Percentiles rank a stretch among this genome's conserved stretches.
phyloP scores from a whole-genome alignment of 1,140 invertebrate genomes.

The Pseudomyrmex flavicornis region DNA sequence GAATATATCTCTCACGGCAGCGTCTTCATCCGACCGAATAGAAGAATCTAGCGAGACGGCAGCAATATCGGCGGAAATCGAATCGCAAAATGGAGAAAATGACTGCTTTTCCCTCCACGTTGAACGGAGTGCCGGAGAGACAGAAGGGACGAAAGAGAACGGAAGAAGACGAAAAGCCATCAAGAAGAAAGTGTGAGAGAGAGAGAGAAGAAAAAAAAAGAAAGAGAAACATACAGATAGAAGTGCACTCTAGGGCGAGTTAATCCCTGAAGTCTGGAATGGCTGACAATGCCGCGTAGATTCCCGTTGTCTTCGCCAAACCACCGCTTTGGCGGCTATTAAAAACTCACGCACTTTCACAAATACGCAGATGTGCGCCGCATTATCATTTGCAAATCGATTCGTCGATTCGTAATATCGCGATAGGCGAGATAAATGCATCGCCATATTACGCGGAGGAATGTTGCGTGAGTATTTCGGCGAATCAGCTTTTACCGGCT shows the following conservation, averaged over 20 bases:
- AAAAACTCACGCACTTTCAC: slow-evolving; percentile 11
- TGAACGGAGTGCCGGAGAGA: slow-evolving; percentile 60
- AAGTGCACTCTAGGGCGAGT: slow-evolving; percentile 79
- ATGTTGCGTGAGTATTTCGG: slow-evolving; percentile 61
- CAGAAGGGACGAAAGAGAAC: slow-evolving; percentile 22
- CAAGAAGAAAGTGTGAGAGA: slow-evolving; percentile 34
- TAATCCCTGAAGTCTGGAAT: slow-evolving; percentile 80
- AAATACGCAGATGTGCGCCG: slow-evolving; percentile 56
- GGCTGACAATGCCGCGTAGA: slow-evolving; percentile 80
- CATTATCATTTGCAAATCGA: slow-evolving; percentile 79
- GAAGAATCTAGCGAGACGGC: slow-evolving; percentile 81
- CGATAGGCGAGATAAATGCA: slow-evolving; percentile 77
- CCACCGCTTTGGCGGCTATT: slow-evolving; percentile 13
- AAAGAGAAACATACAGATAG: slow-evolving; percentile 54
- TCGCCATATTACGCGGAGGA: slow-evolving; percentile 73
- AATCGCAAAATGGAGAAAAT: slow-evolving; percentile 84
- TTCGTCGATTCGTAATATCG: slow-evolving; percentile 80
- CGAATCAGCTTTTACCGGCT: slow-evolving; percentile 25
- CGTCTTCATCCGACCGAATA: slow-evolving; percentile 78
- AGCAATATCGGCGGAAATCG: slow-evolving; percentile 84
- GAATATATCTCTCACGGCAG: slow-evolving; percentile 76
- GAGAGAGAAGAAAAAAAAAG: slow-evolving; percentile 25
- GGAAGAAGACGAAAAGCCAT: slow-evolving; percentile 15
- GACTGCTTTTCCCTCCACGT: slow-evolving; percentile 69
- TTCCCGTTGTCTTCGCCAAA: slow-evolving; percentile 63